Evolutionary conservation across 2,797 vertebrate species (phyloP).

Genomic region (Adelosebastes latens): DNA sequence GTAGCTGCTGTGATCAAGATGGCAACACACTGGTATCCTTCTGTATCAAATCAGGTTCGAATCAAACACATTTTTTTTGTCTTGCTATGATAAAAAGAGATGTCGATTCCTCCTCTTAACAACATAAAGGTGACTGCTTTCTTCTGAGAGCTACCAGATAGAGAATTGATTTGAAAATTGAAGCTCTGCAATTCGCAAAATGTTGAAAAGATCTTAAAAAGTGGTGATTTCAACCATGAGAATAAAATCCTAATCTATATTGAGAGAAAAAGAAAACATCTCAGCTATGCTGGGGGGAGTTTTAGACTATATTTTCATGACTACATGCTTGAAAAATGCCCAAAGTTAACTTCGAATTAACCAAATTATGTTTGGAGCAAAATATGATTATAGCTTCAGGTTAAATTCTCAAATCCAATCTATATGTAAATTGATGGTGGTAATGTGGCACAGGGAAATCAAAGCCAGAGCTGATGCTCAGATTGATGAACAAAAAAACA

Average conservation of each 20-base stretch:
- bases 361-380: slow-evolving; percentile 79
- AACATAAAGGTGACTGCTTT: background rate
- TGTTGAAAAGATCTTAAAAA: background rate
- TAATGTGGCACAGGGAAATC: slow-evolving; percentile 79
- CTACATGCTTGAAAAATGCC: slow-evolving; percentile 40
- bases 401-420: slow-evolving; percentile 86
- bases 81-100: background rate
- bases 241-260: background rate
- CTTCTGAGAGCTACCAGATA: background rate
- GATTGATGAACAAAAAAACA: slow-evolving; percentile 79
- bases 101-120: background rate
- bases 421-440: slow-evolving; percentile 85
- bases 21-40: background rate
- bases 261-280: background rate
- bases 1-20: slow-evolving; percentile 10
- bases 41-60: background rate
- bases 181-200: background rate
- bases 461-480: slow-evolving; percentile 77
- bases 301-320: background rate
- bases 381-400: slow-evolving; percentile 83
- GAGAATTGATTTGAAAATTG: background rate
- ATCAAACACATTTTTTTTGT: background rate
- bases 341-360: slow-evolving; percentile 73
- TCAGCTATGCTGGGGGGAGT: background rate
- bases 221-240: background rate